phyloP scores from a whole-genome alignment of 2,113 vertebrate genomes.

The Paraplagusia blochii region DNA sequence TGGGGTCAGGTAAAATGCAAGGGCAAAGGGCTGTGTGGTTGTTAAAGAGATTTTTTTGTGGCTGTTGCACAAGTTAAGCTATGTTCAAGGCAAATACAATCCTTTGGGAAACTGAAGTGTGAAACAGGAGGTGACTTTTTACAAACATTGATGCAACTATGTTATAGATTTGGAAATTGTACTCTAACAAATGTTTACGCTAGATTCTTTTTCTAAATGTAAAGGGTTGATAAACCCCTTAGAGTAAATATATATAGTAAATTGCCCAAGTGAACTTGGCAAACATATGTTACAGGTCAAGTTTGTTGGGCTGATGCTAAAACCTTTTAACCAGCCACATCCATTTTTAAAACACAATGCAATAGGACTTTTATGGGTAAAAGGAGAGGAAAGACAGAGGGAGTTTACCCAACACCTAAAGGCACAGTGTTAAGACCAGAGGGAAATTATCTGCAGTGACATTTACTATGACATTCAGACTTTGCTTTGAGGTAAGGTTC shows the following conservation, averaged over 20 bases:
- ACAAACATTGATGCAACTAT: conserved; percentile 4
- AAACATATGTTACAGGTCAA: no score
- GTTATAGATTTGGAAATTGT: conserved; percentile 3
- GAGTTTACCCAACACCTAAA: neutral
- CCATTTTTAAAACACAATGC: no score
- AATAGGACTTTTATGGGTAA: conserved; percentile 8
- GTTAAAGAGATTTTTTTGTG: conserved; percentile 3
- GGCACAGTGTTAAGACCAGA: conserved; percentile 12
- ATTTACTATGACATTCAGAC: conserved; percentile 2
- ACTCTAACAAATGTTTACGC: no score
- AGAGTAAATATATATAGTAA: no score
- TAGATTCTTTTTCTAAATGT: no score
- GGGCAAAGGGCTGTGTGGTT: conserved; percentile 20
- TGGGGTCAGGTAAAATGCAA: conserved; percentile 2
- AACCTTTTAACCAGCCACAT: no score
- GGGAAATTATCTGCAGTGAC: conserved; percentile 20
- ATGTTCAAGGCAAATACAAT: conserved; percentile 44
- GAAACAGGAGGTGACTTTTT: conserved; percentile 26
- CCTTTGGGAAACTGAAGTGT: conserved; percentile 4
- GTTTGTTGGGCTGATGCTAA: no score
- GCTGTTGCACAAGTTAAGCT: conserved; percentile 6
- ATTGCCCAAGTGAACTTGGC: no score
- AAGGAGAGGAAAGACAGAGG: conserved; percentile 3
- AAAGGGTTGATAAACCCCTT: no score
- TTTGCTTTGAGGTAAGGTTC: conserved; percentile 5